A percentile compares a stretch with the other conserved stretches of the same genome.
Conservation (phyloP, 64 coral and sea anemone genomes). For the Montipora sp. region DNA sequence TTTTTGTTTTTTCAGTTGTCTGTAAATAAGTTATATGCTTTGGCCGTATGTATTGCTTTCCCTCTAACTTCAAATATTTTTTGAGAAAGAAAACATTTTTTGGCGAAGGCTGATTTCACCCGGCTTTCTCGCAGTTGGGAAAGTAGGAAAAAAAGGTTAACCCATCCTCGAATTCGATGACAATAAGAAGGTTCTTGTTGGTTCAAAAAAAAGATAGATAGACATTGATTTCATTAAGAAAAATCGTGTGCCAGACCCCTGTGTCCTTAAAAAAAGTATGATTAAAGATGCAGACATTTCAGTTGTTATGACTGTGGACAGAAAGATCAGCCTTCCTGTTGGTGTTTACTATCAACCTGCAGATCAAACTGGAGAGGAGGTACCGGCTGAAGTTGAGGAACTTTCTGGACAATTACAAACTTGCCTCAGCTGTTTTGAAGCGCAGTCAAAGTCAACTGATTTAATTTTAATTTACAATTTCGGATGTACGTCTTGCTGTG, state of each 20-base stretch:
- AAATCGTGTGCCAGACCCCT: constrained; percentile 58
- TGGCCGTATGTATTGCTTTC: too few relatives aligned
- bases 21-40: too few relatives aligned
- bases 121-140: too few relatives aligned
- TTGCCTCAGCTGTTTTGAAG: constrained; percentile 56
- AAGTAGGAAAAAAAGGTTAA: constrained; percentile 10
- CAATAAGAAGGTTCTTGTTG: constrained; percentile 74
- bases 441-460: constrained; percentile 35
- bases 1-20: too few relatives aligned
- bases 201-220: constrained; percentile 63
- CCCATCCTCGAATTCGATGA: constrained; percentile 64
- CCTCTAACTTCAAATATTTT: too few relatives aligned
- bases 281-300: constrained; percentile 79
- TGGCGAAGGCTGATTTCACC: too few relatives aligned
- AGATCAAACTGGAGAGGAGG: constrained; percentile 64
- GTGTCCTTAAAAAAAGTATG: constrained; percentile 72
- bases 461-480: constrained; percentile 60
- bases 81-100: too few relatives aligned
- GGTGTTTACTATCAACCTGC: constrained; percentile 62
- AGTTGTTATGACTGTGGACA: constrained; percentile 64
- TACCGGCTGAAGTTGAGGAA: constrained; percentile 53
- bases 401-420: constrained; percentile 69
- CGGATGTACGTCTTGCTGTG: constrained; percentile 58
- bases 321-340: constrained; percentile 68
- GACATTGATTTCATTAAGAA: constrained; percentile 60